These are phyloP conservation scores for Marcusenius ussheri DNA, from an alignment of 2,113 vertebrate genomes.

Conservation along the genomic window DNA sequence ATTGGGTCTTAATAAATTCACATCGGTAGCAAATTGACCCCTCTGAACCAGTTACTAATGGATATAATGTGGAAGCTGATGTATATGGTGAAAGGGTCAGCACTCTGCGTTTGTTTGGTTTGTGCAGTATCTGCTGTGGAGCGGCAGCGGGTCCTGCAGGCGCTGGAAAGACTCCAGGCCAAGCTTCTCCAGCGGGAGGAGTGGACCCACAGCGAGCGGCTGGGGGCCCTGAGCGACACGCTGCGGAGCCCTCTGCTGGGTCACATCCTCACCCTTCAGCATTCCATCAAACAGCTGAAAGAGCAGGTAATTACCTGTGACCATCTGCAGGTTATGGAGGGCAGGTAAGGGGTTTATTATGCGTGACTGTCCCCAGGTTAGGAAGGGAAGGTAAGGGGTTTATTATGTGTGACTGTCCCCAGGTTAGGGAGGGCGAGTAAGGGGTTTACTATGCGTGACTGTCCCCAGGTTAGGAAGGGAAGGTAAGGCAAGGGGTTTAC, in stretches of 20 bases:
- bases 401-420: constrained; percentile 6
- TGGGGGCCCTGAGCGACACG: constrained; percentile 64
- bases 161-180: constrained; percentile 77
- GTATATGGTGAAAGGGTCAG: background rate
- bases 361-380: background rate
- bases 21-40: background rate
- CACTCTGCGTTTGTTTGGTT: background rate
- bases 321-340: background rate
- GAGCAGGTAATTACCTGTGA: constrained; percentile 60
- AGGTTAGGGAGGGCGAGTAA: background rate
- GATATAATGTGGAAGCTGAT: background rate
- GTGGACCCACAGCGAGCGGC: constrained; percentile 68
- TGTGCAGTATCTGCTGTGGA: constrained; percentile 58
- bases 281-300: constrained; percentile 84
- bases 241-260: constrained; percentile 82
- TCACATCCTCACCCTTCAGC: constrained; percentile 88
- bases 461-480: no score
- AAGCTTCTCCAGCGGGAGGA: constrained; percentile 79
- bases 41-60: background rate
- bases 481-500: constrained; percentile 9
- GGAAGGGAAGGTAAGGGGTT: background rate
- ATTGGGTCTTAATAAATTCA: background rate
- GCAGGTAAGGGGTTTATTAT: constrained; percentile 22
- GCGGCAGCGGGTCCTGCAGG: constrained; percentile 82
- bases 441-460: background rate